phyloP scores from a whole-genome alignment of 2,113 vertebrate species.

The Silurus glanis region DNA sequence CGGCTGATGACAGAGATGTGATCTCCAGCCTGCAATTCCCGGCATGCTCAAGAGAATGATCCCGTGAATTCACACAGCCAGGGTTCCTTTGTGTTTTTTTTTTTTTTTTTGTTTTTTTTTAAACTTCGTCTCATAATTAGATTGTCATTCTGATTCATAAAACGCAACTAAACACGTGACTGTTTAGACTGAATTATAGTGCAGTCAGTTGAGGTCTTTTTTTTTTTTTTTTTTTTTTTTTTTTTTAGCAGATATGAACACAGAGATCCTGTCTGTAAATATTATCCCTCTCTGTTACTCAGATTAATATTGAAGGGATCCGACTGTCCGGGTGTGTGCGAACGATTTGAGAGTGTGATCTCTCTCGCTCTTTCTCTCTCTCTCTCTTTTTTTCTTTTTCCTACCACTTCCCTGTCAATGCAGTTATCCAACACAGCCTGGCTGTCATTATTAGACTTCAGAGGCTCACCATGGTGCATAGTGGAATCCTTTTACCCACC shows the following conservation, averaged over 20 bases:
- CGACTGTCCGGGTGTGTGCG: neutral
- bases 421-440: constrained; percentile 20
- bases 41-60: neutral
- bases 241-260: neutral
- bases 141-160: neutral
- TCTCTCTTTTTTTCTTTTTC: neutral
- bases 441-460: constrained; percentile 34
- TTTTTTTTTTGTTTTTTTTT: neutral
- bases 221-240: neutral
- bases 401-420: neutral
- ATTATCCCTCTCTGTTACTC: neutral
- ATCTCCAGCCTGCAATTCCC: constrained; percentile 53
- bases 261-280: neutral
- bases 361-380: too few relatives aligned
- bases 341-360: neutral
- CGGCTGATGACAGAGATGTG: constrained; percentile 62
- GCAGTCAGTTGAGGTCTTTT: neutral
- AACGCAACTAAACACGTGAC: neutral
- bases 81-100: neutral
- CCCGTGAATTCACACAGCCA: neutral
- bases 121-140: neutral
- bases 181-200: neutral
- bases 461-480: neutral
- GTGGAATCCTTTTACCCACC: neutral
- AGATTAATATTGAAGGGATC: neutral